These are phyloP conservation scores for Chelonia mydas DNA, from an alignment of 2,797 vertebrate genomes.

Conservation along the genomic window DNA sequence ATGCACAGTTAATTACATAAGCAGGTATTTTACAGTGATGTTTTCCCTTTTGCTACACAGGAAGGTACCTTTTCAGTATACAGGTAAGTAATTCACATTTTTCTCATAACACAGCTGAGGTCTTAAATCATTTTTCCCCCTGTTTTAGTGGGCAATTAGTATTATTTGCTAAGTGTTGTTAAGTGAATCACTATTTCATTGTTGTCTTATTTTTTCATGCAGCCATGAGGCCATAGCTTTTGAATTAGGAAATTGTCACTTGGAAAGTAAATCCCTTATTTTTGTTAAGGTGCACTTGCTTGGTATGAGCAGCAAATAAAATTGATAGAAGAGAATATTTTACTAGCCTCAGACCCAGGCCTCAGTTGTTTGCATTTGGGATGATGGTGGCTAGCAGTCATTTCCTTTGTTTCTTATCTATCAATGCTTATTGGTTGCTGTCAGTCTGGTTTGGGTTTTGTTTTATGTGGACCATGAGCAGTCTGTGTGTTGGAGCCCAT, in stretches of 20 bases:
- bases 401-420: not conserved
- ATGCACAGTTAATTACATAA: accelerated
- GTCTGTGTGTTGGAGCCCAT: not conserved
- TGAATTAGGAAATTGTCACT: too few relatives aligned
- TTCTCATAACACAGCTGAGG: not conserved
- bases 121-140: not conserved
- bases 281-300: not conserved
- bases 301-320: not conserved
- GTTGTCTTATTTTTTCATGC: not conserved
- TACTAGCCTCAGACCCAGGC: not conserved
- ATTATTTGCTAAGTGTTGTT: not conserved
- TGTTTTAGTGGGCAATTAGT: not conserved
- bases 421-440: not conserved
- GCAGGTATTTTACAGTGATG: not conserved
- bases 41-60: accelerated
- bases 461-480: not conserved
- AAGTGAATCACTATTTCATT: not conserved
- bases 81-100: not conserved
- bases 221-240: not conserved
- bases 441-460: not conserved
- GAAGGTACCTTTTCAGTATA: not conserved
- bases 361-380: not conserved
- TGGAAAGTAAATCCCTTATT: not conserved
- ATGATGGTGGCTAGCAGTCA: not conserved
- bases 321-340: not conserved